Percentiles rank a stretch among this genome's conserved stretches.
phyloP scores from a whole-genome alignment of 30 jellyfish, hydroid and myxozoan genomes.

The Aurelia sp. region DNA sequence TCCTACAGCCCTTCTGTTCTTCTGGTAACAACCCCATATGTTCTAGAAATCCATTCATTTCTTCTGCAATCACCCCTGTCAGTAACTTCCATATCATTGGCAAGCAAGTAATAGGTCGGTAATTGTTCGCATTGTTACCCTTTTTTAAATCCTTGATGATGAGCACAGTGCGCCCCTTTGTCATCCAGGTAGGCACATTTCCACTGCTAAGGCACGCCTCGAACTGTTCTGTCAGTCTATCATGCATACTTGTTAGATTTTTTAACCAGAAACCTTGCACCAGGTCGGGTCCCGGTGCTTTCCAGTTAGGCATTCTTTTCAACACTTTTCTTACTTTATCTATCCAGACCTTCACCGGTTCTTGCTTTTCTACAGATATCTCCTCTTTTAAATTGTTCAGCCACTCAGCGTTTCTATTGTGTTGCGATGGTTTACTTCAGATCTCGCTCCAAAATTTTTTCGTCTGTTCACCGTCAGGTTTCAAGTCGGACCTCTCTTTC shows the following conservation, averaged over 20 bases:
- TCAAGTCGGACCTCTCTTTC: slow-evolving; percentile 15
- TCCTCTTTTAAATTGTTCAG: slow-evolving; percentile 23
- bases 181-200: no score
- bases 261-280: neutral
- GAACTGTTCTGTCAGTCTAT: no score
- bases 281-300: no score
- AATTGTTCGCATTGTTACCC: neutral
- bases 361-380: slow-evolving; percentile 13
- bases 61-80: neutral
- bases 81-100: no score
- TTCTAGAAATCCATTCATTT: slow-evolving; percentile 17
- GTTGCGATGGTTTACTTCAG: slow-evolving; percentile 25
- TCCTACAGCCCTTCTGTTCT: neutral
- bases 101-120: no score
- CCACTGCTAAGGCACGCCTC: no score
- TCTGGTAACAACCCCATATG: neutral
- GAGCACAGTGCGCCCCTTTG: no score
- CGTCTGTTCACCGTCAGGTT: slow-evolving; percentile 5
- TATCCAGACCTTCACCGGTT: slow-evolving; percentile 12
- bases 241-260: neutral
- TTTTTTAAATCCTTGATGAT: neutral
- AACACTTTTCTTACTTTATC: slow-evolving; percentile 2
- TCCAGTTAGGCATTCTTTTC: neutral
- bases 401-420: slow-evolving; percentile 20
- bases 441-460: slow-evolving; percentile 18